Evolutionary conservation across 1,140 invertebrate species (phyloP), one percentile per base, ranked within the genome.

Genomic region (Lasaia peninsularis): DNA sequence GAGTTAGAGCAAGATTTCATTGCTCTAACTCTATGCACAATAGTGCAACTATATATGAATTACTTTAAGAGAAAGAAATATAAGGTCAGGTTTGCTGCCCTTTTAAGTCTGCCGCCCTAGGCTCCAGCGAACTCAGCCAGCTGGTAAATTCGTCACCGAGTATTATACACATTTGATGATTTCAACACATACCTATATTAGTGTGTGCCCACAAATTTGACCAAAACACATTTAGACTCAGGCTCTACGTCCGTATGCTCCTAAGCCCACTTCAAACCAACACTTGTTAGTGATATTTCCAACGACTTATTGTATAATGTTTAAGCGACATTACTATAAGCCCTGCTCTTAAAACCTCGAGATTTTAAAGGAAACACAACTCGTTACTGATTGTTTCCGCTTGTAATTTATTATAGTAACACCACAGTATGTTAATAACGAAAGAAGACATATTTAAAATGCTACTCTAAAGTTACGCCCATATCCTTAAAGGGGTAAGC

Each of bases 241-340:
- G 14, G 44, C 44, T 48, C 44, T 24, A 48, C n/a, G 3, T 0
- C 6, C 16, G 21, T 21, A 48, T 48, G 10, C 44, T 48, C 44
- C 6, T 0, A 24, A 5, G 9, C 14, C 10, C 11, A 48, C 44
- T 48, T 48, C 3, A 48, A 48, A 48, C 44, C 44, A 24, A 48
- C 44, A 48, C 44, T 24, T 48, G 44, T 48, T 48, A 48, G 44
- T 48, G 44, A 48, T 48, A 48, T 48, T 48, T 48, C 44, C 44
- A 48, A 48, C 44, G 44, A 48, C 44, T 48, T 48, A 48, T 48
- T 48, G 44, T 48, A 48, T 48, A 48, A 48, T 48, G 18, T 48
- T 48, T 48, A 24, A 48, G 44, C 44, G 44, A 48, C 44, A 48
- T 21, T 48, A 48, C 44, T 48, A n/a, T 18, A 20, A 48, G 44